Base-by-base conservation (phyloP, 2,888 invertebrate genomes). In the Neoscelio sp. region DNA sequence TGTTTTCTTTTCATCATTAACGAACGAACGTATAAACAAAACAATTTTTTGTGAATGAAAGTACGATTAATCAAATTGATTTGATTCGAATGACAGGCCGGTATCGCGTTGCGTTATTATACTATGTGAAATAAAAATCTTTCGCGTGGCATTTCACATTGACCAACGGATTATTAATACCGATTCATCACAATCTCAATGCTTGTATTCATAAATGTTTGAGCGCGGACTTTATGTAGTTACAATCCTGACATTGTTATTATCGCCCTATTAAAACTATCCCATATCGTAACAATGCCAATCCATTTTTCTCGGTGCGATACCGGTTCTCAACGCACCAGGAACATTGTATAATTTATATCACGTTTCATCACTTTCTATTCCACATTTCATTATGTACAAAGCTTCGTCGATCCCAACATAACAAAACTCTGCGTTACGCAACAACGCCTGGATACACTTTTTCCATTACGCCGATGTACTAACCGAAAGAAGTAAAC, bases 301-400 rank as follows among this genome's bases (percentile, higher is more conserved):
- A 73, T 46, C 38, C 54, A 64, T 73, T 73, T 73, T 73, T 73
- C 71, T 73, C 71, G 64, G 71, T 46, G 62, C 46, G 28, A 33
- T 73, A 73, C 71, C 71, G 71, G 71, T 73, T 73, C 71, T 73
- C 71, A 73, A 73, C 62, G 71, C 62, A 73, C 71, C 62, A 54
- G 42, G 46, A 73, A 73, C 54, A 73, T 73, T 73, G 71, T 73
- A 73, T 73, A 73, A 73, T 73, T 73, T 73, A 73, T 73, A 73
- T 73, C 71, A 73, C 62, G 71, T 73, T 73, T 73, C 71, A 73
- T 73, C 71, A 73, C 71, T 73, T 73, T 73, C 71, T 73, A 73
- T 73, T 73, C 71, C 71, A 73, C 64, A 73, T 73, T 73, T 73
- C 73, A 73, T 73, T 73, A 73, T 73, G 64, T 73, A 73, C 73